A percentile compares a stretch with the other conserved stretches of the same genome.
Evolutionary conservation across 92 coral and sea anemone genomes (phyloP).

Genomic region (Porites evermanni): DNA sequence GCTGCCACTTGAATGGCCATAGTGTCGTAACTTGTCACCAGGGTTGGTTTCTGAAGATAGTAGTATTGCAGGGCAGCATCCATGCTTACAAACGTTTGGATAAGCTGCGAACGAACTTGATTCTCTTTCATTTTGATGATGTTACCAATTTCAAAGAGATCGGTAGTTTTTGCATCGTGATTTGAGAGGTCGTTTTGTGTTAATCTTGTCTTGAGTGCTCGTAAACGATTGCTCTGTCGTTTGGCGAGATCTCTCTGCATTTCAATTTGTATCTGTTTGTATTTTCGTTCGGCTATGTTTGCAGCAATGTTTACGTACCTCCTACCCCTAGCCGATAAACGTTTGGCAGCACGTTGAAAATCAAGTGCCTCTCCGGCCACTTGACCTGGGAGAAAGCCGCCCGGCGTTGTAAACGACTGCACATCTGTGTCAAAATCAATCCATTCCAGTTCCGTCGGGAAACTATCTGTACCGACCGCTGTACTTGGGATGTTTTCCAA

Average conservation of each 20-base stretch:
- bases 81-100: slow-evolving; percentile 50
- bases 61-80: slow-evolving; percentile 43
- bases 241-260: slow-evolving; percentile 53
- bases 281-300: slow-evolving; percentile 38
- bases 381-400: slow-evolving; percentile 32
- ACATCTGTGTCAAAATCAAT: slow-evolving; percentile 40
- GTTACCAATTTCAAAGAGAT: slow-evolving; percentile 46
- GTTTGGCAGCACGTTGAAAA: slow-evolving; percentile 49
- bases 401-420: slow-evolving; percentile 29
- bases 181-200: slow-evolving; percentile 25
- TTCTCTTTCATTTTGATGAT: slow-evolving; percentile 51
- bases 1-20: slow-evolving; percentile 49
- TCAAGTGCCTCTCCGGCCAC: slow-evolving; percentile 52
- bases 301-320: slow-evolving; percentile 50
- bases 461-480: slow-evolving; percentile 34
- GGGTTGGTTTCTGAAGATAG: slow-evolving; percentile 40
- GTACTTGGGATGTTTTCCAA: slow-evolving; percentile 47
- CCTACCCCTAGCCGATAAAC: slow-evolving; percentile 51
- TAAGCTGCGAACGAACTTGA: slow-evolving; percentile 47
- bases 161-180: slow-evolving; percentile 36
- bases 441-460: slow-evolving; percentile 55
- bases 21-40: slow-evolving; percentile 30
- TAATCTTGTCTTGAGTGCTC: slow-evolving; percentile 31
- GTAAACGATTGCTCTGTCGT: slow-evolving; percentile 48
- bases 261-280: slow-evolving; percentile 55